Percentiles rank a stretch among this genome's conserved stretches.
These are phyloP conservation scores for Nicator chloris DNA, from an alignment of 2,113 vertebrate species.

Conservation along the genomic window DNA sequence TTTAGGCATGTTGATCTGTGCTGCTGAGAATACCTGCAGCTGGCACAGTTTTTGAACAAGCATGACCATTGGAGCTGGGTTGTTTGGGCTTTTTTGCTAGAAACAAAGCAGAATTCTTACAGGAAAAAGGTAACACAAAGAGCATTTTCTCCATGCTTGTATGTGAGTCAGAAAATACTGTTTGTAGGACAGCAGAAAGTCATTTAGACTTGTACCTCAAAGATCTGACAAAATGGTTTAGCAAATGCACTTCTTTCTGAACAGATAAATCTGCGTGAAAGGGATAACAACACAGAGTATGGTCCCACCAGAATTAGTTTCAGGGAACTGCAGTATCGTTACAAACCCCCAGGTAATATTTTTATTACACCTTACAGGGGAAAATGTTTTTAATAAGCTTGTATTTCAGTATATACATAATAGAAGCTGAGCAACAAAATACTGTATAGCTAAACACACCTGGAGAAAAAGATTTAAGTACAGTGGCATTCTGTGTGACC, in stretches of 20 bases:
- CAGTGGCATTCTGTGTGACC: not conserved
- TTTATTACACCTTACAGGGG: not conserved
- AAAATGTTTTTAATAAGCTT: not conserved
- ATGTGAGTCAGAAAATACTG: not conserved
- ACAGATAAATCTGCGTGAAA: slow-evolving; percentile 80
- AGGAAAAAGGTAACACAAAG: not conserved
- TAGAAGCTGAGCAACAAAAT: not conserved
- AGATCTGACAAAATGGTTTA: not conserved
- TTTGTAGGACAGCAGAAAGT: not conserved
- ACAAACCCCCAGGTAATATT: slow-evolving; percentile 66
- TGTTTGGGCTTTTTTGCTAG: not conserved
- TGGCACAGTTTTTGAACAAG: not conserved
- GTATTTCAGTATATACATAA: not conserved
- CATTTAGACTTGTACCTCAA: not conserved
- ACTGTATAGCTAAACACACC: not conserved
- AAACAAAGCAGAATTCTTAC: not conserved
- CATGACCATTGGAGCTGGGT: not conserved
- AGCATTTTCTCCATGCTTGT: not conserved
- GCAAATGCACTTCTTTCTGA: not conserved
- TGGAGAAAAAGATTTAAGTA: not conserved
- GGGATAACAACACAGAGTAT: slow-evolving; percentile 70
- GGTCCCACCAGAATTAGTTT: slow-evolving; percentile 81
- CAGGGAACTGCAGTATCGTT: slow-evolving; percentile 53
- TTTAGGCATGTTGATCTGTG: not conserved
- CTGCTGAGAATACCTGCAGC: not conserved